Conservation (phyloP, 2,888 invertebrate genomes). For the Eristalinus sepulchralis region DNA sequence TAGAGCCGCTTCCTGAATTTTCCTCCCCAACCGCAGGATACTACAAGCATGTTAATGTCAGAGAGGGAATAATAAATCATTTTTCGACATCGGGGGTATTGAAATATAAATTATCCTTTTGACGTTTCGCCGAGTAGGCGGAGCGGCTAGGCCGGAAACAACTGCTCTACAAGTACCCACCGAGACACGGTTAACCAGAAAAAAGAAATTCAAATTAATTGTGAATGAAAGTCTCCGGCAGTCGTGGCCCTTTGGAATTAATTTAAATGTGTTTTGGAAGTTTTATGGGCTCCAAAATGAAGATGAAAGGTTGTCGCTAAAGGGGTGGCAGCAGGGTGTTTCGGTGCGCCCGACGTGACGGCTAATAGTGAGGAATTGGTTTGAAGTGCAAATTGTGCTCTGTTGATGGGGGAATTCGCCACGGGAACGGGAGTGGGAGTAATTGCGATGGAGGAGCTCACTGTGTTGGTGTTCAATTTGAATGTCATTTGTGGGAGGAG, state of each 20-base stretch:
- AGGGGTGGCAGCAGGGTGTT: neutral
- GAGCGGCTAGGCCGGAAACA: neutral
- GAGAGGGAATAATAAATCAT: conserved; percentile 70
- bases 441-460: neutral
- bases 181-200: conserved; percentile 12
- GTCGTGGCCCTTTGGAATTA: conserved; percentile 41
- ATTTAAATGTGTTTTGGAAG: conserved; percentile 44
- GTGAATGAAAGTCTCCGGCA: conserved; percentile 47
- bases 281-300: conserved; percentile 16
- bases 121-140: conserved; percentile 23
- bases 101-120: conserved; percentile 70
- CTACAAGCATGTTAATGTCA: conserved; percentile 69
- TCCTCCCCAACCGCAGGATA: conserved; percentile 22
- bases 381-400: neutral
- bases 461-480: too few species aligned
- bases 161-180: conserved; percentile 12
- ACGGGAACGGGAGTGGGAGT: neutral
- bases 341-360: conserved; percentile 9
- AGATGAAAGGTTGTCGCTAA: neutral
- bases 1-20: conserved; percentile 45
- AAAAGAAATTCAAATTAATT: conserved; percentile 58
- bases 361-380: conserved; percentile 12
- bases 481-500: too few species aligned
- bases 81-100: conserved; percentile 65
- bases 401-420: neutral